These are phyloP conservation scores for Fregetta grallaria DNA, from an alignment of 2,113 vertebrate genomes.

Conservation along the genomic window DNA sequence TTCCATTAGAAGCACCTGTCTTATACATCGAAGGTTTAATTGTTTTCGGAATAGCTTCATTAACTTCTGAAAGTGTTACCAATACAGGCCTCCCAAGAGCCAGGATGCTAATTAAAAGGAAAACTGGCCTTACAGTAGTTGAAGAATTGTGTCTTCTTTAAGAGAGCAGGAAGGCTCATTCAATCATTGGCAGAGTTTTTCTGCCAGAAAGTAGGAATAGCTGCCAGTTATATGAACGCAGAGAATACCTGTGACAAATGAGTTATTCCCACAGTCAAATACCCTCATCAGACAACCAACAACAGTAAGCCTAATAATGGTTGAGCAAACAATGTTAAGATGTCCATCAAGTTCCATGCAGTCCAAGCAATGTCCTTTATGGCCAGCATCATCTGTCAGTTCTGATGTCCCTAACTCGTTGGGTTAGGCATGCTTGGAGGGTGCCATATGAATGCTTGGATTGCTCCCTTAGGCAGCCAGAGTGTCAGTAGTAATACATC, in stretches of 20 bases:
- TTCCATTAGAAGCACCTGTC: constrained; percentile 37
- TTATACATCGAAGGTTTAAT: constrained; percentile 47
- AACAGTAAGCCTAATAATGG: not conserved
- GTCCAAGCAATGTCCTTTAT: not conserved
- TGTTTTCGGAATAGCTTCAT: constrained; percentile 67
- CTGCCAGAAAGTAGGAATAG: constrained; percentile 17
- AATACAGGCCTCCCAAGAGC: constrained; percentile 33
- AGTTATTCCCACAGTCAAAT: not conserved
- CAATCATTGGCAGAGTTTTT: not conserved
- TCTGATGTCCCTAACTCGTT: accelerated
- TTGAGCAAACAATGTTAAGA: not conserved
- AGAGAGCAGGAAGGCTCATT: not conserved
- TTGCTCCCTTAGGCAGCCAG: not conserved
- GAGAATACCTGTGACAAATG: constrained; percentile 18
- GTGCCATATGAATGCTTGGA: not conserved
- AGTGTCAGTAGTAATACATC: not conserved
- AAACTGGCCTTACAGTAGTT: constrained; percentile 38
- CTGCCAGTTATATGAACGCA: not conserved
- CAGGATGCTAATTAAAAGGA: constrained; percentile 64
- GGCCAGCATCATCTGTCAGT: not conserved
- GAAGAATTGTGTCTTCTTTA: constrained; percentile 38
- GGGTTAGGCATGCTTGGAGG: not conserved
- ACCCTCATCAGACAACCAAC: not conserved
- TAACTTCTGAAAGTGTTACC: constrained; percentile 62
- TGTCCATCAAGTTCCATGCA: not conserved